Base-by-base conservation (phyloP, 1,140 invertebrate species). In the Nasonia giraulti region DNA sequence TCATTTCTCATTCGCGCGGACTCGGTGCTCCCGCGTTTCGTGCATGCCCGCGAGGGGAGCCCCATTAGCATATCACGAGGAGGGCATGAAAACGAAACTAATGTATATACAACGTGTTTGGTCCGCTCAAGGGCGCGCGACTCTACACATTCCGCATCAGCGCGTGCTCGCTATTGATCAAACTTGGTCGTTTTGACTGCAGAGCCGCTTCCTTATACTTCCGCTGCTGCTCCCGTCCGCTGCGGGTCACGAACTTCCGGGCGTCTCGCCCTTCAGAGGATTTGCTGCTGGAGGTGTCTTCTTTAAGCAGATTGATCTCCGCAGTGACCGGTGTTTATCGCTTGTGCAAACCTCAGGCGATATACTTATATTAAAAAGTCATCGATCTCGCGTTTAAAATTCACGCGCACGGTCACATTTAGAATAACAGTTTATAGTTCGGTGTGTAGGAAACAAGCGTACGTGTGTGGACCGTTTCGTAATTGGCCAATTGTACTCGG, bases 111-210 rank as follows among this genome's bases (percentile, higher is more conserved):
- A 37, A 62, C 14, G 5, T 14, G 31, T 68, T 14, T 74, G 33
- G 69, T 2, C 31, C 23, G n/a, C 23, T 71, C 77, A 80, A 84
- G 77, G 83, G 69, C 82, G 50, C 69, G 44, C 73, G 47, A 82
- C 74, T 83, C 66, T 68, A n/a, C 40, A 62, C 73, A 40, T 37
- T 44, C 44, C 80, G 33, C 33, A 47, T 44, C 40, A 10, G 17
- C 17, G 40, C 37, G 2, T 17, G n/a, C 50, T 80, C 71, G 71
- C 44, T 80, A 84, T 84, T 71, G 83, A 84, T 80, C 83, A 84
- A 84, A 84, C 83, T 66, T 75, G 50, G 5, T 31, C 50, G 80
- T 66, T 77, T 33, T 6, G 55, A 17, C 6, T 62, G 55, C 55
- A n/a, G 55, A 71, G 62, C 55, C 62, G 40, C 74, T 83, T 78